Conservation (phyloP, 2,888 invertebrate species). For the Scaptomyza parva region DNA sequence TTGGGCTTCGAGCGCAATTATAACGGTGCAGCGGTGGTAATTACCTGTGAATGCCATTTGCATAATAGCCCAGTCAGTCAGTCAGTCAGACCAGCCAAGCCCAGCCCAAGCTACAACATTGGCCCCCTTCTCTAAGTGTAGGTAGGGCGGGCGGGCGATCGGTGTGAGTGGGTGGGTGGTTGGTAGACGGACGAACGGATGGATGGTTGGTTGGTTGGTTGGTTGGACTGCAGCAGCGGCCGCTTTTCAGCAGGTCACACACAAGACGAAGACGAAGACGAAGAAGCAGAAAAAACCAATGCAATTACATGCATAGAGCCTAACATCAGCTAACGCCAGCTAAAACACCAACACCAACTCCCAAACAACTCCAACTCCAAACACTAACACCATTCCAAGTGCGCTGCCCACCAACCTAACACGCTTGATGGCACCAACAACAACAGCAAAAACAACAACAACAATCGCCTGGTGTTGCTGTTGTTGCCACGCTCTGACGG, state of each 20-base stretch:
- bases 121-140: background rate
- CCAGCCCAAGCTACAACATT: background rate
- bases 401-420: slow-evolving; percentile 66
- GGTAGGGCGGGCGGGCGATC: background rate
- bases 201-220: slow-evolving; percentile 6
- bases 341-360: slow-evolving; percentile 24
- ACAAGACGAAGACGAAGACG: slow-evolving; percentile 14
- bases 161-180: slow-evolving; percentile 7
- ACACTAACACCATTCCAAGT: slow-evolving; percentile 23
- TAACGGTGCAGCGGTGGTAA: slow-evolving; percentile 82
- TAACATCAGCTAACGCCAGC: slow-evolving; percentile 39
- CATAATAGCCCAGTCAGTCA: slow-evolving; percentile 66
- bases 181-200: slow-evolving; percentile 35
- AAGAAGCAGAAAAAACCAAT: slow-evolving; percentile 48
- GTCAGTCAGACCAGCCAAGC: background rate
- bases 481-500: slow-evolving; percentile 78
- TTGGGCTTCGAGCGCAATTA: slow-evolving; percentile 82
- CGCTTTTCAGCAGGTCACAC: slow-evolving; percentile 59
- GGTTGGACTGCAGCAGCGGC: slow-evolving; percentile 36
- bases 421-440: slow-evolving; percentile 73
- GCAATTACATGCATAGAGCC: slow-evolving; percentile 64
- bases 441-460: slow-evolving; percentile 1
- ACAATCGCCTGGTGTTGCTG: slow-evolving; percentile 38
- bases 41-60: slow-evolving; percentile 82
- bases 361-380: slow-evolving; percentile 28